Base-by-base conservation (phyloP, 1,140 invertebrate species). In the Patella vulgata region DNA sequence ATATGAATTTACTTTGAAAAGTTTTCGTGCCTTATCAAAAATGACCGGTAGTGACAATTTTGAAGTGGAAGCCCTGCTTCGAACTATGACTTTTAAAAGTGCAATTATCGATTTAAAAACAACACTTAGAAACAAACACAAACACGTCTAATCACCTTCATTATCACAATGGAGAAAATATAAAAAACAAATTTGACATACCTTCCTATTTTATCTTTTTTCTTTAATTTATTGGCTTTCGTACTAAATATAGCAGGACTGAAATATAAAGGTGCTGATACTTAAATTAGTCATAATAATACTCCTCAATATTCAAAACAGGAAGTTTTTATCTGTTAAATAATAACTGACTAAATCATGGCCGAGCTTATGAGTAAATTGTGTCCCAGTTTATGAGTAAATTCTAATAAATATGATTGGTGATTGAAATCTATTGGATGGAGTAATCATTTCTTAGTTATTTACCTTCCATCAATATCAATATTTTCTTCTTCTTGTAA, bases 401-500 rank as follows among this genome's bases (percentile, higher is more conserved):
- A n/a, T n/a, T n/a, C n/a, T n/a, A n/a, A n/a, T n/a, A n/a, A n/a
- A n/a, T n/a, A n/a, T n/a, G n/a, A n/a, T n/a, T n/a, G n/a, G n/a
- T n/a, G n/a, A n/a, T n/a, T n/a, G n/a, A n/a, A n/a, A n/a, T n/a
- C n/a, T n/a, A n/a, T n/a, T n/a, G n/a, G n/a, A n/a, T n/a, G n/a
- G n/a, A n/a, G n/a, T n/a, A n/a, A n/a, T n/a, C n/a, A n/a, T n/a
- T n/a, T n/a, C n/a, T n/a, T n/a, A n/a, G 19, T 6, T 11, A 56
- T 67, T 59, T 36, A 80, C 78, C 76, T 76, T 53, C 88, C 89
- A 74, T 90, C 89, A 11, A 91, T 88, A 68, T 92, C 90, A 52
- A 92, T 89, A 66, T 91, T 90, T 9, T 89, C 90, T 66, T 91
- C 90, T 43, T 89, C 89, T 67, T 83, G 85, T 59, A 92, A 83